Base-by-base conservation (phyloP, 2,888 invertebrate species). In the Autographa gamma region DNA sequence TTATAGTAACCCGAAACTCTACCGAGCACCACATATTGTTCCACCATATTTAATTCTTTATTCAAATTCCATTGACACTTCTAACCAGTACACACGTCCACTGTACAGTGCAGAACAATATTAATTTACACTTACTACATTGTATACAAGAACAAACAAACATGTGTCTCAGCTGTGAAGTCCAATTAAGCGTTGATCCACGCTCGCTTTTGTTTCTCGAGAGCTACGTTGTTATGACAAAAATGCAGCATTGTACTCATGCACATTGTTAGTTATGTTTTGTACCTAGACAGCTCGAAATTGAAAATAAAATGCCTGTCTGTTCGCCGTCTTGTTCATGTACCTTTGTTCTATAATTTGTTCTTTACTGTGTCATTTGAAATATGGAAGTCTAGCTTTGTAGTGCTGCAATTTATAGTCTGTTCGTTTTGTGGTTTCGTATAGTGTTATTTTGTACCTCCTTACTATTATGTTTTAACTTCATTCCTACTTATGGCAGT, bases 121-220 rank as follows among this genome's bases (percentile, higher is more conserved):
- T 77, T 66, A 79, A 74, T 73, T 75, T 66, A 74, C 73, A 75
- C 62, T 73, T 67, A 58, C 60, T 74, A 78, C 80, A 69, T 14
- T 16, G 9, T 58, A 58, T 64, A 74, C 68, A 76, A 73, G 73
- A 70, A 77, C 68, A 77, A 73, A 71, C 67, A 67, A 65, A 65
- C 71, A 60, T 71, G 68, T 63, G 60, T 77, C 66, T 63, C 77
- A 59, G 69, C 63, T 75, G 76, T 74, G 76, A 71, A 76, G 79
- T 86, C 86, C 86, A 86, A 85, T 85, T 85, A 83, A 80, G 67
- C 78, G 59, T 54, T 64, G 71, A 81, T 74, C 68, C 83, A 81
- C 77, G 73, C 75, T 63, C 75, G 68, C 85, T 74, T 82, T 85
- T 85, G 85, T 84, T 64, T 66, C 60, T 13, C 43, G 68, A 76